phyloP scores from a whole-genome alignment of 35 echinoderm and acorn worm genomes.

The Anneissia japonica region DNA sequence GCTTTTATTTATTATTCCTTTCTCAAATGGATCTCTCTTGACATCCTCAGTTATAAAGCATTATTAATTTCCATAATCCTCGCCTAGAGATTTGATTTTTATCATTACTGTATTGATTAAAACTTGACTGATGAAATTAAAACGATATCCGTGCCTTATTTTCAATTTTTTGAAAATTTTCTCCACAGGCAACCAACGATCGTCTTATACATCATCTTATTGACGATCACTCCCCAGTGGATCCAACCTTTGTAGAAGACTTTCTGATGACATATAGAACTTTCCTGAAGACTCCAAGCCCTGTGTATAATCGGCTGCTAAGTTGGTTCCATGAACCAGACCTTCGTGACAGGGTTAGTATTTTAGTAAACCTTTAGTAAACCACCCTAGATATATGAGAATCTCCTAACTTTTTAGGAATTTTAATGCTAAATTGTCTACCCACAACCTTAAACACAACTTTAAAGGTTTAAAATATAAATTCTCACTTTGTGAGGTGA shows the following conservation, averaged over 20 bases:
- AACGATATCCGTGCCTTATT: neutral
- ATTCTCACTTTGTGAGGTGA: no score
- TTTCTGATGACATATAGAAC: conserved; percentile 91
- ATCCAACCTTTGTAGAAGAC: conserved; percentile 95
- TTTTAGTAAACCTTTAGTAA: no score
- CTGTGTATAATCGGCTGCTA: conserved; percentile 61
- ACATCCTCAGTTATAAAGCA: neutral
- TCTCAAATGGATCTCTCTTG: neutral
- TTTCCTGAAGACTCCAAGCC: conserved; percentile 58
- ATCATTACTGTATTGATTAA: no score
- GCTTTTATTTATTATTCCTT: neutral
- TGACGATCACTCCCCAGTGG: conserved; percentile 79
- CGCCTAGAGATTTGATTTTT: neutral
- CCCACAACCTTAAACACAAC: no score
- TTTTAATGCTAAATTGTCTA: no score
- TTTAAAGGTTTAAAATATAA: no score
- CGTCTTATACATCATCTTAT: conserved; percentile 76
- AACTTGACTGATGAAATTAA: neutral
- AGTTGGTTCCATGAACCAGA: conserved; percentile 75
- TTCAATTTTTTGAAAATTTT: conserved; percentile 4
- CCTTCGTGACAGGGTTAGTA: conserved; percentile 71
- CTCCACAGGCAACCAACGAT: conserved; percentile 52
- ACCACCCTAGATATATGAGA: no score
- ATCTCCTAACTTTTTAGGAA: no score
- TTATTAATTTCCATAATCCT: neutral